Evolutionary conservation across 2,113 vertebrate species (phyloP).

Genomic region (Onychostruthus taczanowskii): DNA sequence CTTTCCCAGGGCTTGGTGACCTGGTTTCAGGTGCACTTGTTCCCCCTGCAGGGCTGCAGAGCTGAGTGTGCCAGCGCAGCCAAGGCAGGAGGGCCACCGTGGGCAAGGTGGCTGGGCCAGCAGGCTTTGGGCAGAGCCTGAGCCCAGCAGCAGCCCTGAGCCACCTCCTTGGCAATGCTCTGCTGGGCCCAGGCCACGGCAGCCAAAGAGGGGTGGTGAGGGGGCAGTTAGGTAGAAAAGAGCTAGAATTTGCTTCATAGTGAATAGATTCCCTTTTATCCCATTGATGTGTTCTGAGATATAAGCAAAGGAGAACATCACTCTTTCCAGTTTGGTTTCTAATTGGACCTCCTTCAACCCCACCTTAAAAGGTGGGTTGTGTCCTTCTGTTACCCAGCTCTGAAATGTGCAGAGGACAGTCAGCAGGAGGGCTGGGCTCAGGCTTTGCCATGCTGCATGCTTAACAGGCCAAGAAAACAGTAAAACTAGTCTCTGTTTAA

Average conservation of each 20-base stretch:
- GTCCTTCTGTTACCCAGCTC: not conserved
- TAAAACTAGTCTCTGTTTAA: not conserved
- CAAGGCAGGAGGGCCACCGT: accelerated
- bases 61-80: not conserved
- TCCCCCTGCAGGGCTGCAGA: not conserved
- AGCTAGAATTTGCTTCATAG: not conserved
- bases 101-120: not conserved
- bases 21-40: constrained; percentile 32
- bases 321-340: not conserved
- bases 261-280: not conserved
- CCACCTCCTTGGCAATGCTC: accelerated
- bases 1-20: not conserved
- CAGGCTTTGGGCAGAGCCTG: not conserved
- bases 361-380: not conserved
- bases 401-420: not conserved
- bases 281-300: not conserved
- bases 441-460: not conserved
- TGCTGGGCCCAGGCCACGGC: not conserved
- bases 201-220: not conserved
- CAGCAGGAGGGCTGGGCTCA: constrained; percentile 42
- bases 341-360: not conserved
- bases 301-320: not conserved
- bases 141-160: not conserved
- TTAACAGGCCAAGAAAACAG: constrained; percentile 21
- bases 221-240: not conserved